Evolutionary conservation across 2,888 invertebrate species (phyloP).

Genomic region (Polymixis lichenea): DNA sequence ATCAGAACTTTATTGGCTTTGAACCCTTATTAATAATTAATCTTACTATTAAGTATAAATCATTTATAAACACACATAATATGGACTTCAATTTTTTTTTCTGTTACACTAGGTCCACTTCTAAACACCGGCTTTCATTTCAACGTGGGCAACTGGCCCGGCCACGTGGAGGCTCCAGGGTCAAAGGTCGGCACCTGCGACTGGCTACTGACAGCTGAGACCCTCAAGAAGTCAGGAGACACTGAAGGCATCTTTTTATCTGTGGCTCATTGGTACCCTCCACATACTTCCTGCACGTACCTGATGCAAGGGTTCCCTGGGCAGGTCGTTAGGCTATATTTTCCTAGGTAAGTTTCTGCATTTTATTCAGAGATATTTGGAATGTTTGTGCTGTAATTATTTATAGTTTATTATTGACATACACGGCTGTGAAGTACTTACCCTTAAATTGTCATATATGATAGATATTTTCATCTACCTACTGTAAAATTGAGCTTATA

Average conservation of each 20-base stretch:
- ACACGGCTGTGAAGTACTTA: neutral
- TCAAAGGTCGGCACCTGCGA: conserved; percentile 96
- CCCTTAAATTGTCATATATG: neutral
- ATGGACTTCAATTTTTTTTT: too few relatives aligned
- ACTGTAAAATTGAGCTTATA: too few relatives aligned
- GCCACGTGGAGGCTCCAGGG: conserved; percentile 97
- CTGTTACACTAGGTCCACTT: conserved; percentile 91
- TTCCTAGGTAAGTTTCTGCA: conserved; percentile 92
- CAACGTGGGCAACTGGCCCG: conserved; percentile 98
- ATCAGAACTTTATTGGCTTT: too few relatives aligned
- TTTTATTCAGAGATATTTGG: too few relatives aligned
- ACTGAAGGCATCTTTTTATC: conserved; percentile 97
- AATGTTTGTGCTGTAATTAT: neutral
- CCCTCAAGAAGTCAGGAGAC: conserved; percentile 94
- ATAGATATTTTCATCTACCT: too few relatives aligned
- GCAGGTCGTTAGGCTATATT: conserved; percentile 97
- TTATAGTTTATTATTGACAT: neutral
- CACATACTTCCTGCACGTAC: conserved; percentile 97
- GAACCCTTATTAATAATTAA: too few relatives aligned
- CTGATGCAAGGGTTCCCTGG: conserved; percentile 96
- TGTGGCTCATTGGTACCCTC: conserved; percentile 98
- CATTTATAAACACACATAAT: too few relatives aligned
- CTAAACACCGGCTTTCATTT: conserved; percentile 98
- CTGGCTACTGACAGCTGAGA: conserved; percentile 96
- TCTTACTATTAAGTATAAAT: too few relatives aligned